Evolutionary conservation across 2,113 vertebrate genomes (phyloP).

Genomic region (Macquaria australasica): DNA sequence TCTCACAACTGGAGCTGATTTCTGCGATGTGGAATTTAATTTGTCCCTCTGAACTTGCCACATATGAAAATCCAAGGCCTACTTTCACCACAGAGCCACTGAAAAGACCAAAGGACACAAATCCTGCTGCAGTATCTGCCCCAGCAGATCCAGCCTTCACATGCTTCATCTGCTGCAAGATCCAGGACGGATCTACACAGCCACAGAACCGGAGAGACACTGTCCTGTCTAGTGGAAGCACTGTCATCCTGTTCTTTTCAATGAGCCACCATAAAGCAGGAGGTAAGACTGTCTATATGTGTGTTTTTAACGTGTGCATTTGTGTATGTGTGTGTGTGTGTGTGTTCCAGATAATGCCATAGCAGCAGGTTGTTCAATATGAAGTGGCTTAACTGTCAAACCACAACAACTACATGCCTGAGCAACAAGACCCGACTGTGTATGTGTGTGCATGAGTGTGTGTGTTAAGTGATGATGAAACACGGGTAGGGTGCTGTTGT

Average conservation of each 20-base stretch:
- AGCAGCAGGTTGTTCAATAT: constrained; percentile 31
- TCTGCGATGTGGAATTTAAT: background rate
- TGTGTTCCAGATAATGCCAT: background rate
- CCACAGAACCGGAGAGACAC: background rate
- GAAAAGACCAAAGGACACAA: constrained; percentile 9
- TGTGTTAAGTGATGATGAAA: constrained; percentile 65
- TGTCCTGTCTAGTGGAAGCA: background rate
- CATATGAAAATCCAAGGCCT: background rate
- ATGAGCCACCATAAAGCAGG: background rate
- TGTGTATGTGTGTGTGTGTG: background rate
- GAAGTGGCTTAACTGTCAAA: constrained; percentile 31
- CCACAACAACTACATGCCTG: constrained; percentile 13
- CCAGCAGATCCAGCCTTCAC: constrained; percentile 15
- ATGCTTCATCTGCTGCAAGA: constrained; percentile 23
- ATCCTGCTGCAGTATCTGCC: constrained; percentile 4
- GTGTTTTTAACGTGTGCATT: background rate
- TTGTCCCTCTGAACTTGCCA: background rate
- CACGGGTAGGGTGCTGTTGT: constrained; percentile 29
- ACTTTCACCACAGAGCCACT: background rate
- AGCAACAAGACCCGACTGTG: constrained; percentile 26
- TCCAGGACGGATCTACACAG: background rate
- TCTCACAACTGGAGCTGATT: background rate
- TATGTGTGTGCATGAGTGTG: background rate
- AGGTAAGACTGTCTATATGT: background rate
- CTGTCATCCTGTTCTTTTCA: background rate